A percentile compares a stretch with the other conserved stretches of the same genome.
Conservation (phyloP, 2,113 vertebrate genomes). For the Mus spicilegus region DNA sequence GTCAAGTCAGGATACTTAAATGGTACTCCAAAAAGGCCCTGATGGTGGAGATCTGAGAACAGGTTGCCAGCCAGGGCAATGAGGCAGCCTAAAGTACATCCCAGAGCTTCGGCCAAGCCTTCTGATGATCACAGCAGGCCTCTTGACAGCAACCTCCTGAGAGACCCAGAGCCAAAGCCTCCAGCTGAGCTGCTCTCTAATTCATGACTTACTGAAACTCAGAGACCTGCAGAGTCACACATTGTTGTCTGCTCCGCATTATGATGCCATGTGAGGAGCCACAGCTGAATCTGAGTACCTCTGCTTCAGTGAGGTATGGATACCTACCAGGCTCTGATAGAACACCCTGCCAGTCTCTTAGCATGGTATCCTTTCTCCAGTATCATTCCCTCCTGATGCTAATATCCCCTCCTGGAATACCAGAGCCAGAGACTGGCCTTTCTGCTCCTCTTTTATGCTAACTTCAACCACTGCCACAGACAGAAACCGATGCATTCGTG, state of each 20-base stretch:
- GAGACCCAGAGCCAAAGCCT: not conserved
- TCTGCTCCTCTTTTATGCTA: not conserved
- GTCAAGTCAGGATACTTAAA: not conserved
- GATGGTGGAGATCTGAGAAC: not conserved
- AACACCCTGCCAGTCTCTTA: not conserved
- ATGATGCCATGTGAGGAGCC: not conserved
- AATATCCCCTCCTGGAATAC: not conserved
- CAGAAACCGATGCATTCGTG: not conserved
- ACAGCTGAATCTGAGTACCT: not conserved
- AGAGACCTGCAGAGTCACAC: not conserved
- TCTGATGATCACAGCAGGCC: not conserved
- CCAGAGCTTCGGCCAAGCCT: not conserved
- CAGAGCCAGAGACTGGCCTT: not conserved
- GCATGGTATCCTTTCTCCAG: not conserved
- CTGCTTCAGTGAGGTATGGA: not conserved
- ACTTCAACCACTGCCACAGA: not conserved
- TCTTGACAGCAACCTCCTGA: not conserved
- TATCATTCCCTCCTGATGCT: not conserved
- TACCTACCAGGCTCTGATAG: not conserved
- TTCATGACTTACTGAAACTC: not conserved
- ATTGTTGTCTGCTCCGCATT: not conserved
- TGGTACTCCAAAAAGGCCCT: rapidly evolving
- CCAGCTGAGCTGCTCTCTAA: not conserved
- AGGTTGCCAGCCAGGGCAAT: not conserved
- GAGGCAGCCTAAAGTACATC: not conserved